Conservation (phyloP, 2,113 vertebrate species). For the Sitta europaea region DNA sequence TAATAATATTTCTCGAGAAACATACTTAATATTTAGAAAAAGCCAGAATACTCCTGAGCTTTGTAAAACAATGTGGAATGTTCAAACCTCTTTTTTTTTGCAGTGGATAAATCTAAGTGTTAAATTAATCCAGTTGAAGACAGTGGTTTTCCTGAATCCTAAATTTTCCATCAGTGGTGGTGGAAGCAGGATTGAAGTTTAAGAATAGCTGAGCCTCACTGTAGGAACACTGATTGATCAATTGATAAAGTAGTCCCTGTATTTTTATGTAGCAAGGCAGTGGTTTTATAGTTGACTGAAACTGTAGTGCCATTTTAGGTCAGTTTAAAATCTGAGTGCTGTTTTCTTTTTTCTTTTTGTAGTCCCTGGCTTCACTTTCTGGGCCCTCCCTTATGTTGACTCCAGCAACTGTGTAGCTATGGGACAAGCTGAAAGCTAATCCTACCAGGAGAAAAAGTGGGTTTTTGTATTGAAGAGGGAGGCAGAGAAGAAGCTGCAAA, state of each 20-base stretch:
- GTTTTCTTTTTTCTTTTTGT: neutral
- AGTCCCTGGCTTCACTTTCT: neutral
- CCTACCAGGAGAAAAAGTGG: neutral
- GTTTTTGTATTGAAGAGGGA: neutral
- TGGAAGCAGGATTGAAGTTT: neutral
- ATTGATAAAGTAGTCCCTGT: neutral
- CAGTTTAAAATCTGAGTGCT: neutral
- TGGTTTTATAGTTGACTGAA: neutral
- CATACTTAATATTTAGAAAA: neutral
- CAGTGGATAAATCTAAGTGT: neutral
- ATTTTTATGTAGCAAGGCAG: neutral
- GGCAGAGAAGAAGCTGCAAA: neutral
- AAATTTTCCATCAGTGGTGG: neutral
- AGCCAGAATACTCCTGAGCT: neutral
- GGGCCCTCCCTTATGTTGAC: neutral
- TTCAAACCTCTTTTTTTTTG: neutral
- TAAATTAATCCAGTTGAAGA: neutral
- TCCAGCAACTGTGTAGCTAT: neutral
- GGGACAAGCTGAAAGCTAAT: constrained; percentile 2
- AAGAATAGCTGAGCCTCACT: neutral
- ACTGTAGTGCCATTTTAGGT: neutral
- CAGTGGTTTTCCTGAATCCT: neutral
- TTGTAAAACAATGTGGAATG: neutral
- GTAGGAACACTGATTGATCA: neutral
- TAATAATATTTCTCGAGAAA: neutral